phyloP scores from a whole-genome alignment of 2,797 vertebrate genomes.

The Notoglanidium macrostoma region DNA sequence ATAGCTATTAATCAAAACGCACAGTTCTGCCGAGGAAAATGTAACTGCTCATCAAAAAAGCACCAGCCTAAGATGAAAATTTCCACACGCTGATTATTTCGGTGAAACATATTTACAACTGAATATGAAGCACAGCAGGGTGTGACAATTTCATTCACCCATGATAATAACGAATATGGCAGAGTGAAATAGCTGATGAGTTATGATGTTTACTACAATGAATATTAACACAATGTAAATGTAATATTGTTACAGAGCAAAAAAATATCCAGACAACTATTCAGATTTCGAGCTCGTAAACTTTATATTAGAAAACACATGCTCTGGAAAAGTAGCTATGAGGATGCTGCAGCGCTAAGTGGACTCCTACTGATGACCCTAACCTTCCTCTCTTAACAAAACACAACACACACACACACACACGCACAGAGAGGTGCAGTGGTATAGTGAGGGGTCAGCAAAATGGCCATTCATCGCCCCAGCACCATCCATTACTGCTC shows the following conservation, averaged over 20 bases:
- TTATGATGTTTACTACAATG: slow-evolving; percentile 36
- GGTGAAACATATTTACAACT: slow-evolving; percentile 45
- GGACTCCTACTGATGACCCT: slow-evolving; percentile 1
- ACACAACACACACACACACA: slow-evolving; percentile 16
- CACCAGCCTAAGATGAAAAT: slow-evolving; percentile 31
- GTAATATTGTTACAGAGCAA: slow-evolving; percentile 24
- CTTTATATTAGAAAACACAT: background rate
- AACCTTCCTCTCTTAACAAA: slow-evolving; percentile 4
- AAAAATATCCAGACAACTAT: slow-evolving; percentile 13
- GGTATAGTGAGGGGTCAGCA: background rate
- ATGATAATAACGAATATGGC: slow-evolving; percentile 46
- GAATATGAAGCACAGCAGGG: slow-evolving; percentile 45
- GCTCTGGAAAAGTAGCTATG: background rate
- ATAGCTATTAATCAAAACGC: slow-evolving; percentile 44
- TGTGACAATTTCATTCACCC: slow-evolving; percentile 51
- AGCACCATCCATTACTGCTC: slow-evolving; percentile 4
- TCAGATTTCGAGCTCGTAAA: slow-evolving; percentile 7
- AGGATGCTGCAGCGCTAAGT: background rate
- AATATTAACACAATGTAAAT: slow-evolving; percentile 37
- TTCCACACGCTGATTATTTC: slow-evolving; percentile 43
- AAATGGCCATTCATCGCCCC: slow-evolving; percentile 15
- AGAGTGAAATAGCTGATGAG: slow-evolving; percentile 39
- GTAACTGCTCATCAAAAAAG: slow-evolving; percentile 41
- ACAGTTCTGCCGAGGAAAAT: slow-evolving; percentile 6
- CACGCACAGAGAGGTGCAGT: slow-evolving; percentile 24